These are phyloP conservation scores for Drosophila prosaltans DNA, from an alignment of 1,140 invertebrate genomes.

Conservation along the genomic window DNA sequence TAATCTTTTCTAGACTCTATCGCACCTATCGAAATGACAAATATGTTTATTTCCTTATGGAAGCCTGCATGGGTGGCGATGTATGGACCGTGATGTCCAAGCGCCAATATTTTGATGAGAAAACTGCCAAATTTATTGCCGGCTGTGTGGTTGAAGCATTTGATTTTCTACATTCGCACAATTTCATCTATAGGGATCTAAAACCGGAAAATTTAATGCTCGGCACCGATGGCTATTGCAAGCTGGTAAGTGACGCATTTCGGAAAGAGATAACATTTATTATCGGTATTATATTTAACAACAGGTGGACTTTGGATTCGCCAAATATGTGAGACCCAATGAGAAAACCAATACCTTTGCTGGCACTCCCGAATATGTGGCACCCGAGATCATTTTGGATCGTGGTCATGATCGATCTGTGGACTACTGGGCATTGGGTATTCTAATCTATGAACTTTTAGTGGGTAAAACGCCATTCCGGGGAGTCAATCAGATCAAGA, in stretches of 20 bases:
- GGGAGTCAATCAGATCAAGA: conserved; percentile 95
- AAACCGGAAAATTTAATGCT: conserved; percentile 98
- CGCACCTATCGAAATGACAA: conserved; percentile 97
- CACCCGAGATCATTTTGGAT: conserved; percentile 97
- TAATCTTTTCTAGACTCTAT: conserved; percentile 88
- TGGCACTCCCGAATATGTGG: conserved; percentile 94
- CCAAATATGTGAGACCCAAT: conserved; percentile 91
- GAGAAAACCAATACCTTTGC: conserved; percentile 99
- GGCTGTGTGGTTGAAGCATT: conserved; percentile 96
- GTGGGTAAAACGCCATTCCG: conserved; percentile 97
- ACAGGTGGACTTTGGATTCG: conserved; percentile 99
- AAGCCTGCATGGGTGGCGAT: conserved; percentile 98
- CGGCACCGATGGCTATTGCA: conserved; percentile 93
- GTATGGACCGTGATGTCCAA: conserved; percentile 96
- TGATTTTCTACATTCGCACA: conserved; percentile 93
- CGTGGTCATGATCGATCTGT: conserved; percentile 96
- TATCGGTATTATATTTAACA: conserved; percentile 31
- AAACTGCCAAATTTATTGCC: conserved; percentile 93
- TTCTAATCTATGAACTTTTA: conserved; percentile 95
- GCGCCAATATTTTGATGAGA: conserved; percentile 92
- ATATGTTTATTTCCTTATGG: conserved; percentile 98
- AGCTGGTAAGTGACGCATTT: conserved; percentile 87
- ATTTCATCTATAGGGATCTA: conserved; percentile 96
- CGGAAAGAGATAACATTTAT: background rate
- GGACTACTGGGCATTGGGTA: conserved; percentile 97